A percentile compares a stretch with the other conserved stretches of the same genome.
Evolutionary conservation across 2,113 vertebrate genomes (phyloP).

Genomic region (Sapayoa aenigma): DNA sequence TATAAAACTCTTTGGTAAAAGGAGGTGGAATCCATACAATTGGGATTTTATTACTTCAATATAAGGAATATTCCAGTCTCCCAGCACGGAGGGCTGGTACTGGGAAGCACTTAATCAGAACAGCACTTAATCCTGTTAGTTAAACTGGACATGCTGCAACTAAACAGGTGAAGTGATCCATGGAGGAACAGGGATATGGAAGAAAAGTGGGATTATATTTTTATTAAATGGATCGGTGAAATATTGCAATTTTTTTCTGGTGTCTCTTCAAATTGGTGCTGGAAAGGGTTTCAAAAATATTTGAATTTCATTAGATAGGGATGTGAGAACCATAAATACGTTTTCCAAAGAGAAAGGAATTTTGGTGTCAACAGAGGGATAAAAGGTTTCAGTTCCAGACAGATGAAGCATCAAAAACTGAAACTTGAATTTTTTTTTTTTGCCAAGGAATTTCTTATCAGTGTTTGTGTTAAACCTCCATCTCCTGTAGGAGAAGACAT

Average conservation of each 20-base stretch:
- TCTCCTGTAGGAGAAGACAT: not conserved
- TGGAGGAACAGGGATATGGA: not conserved
- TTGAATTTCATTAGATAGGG: not conserved
- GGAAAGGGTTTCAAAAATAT: not conserved
- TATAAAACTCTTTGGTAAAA: not conserved
- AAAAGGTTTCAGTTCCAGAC: not conserved
- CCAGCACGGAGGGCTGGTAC: not conserved
- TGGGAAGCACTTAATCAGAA: not conserved
- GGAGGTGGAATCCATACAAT: not conserved
- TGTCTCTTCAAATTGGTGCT: not conserved
- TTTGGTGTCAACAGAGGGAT: not conserved
- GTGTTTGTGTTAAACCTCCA: not conserved
- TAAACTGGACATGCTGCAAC: not conserved
- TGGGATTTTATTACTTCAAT: not conserved
- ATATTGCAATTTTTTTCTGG: not conserved
- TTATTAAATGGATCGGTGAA: not conserved
- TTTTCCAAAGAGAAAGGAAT: not conserved
- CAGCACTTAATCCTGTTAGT: not conserved
- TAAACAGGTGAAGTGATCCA: not conserved
- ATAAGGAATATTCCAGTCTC: not conserved
- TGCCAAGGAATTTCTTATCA: not conserved
- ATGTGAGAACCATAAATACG: not conserved
- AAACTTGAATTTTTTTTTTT: not conserved
- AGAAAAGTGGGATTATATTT: not conserved
- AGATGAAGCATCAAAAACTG: not conserved